These are phyloP conservation scores for Hemibagrus guttatus DNA, from an alignment of 2,797 vertebrate genomes.

Conservation along the genomic window DNA sequence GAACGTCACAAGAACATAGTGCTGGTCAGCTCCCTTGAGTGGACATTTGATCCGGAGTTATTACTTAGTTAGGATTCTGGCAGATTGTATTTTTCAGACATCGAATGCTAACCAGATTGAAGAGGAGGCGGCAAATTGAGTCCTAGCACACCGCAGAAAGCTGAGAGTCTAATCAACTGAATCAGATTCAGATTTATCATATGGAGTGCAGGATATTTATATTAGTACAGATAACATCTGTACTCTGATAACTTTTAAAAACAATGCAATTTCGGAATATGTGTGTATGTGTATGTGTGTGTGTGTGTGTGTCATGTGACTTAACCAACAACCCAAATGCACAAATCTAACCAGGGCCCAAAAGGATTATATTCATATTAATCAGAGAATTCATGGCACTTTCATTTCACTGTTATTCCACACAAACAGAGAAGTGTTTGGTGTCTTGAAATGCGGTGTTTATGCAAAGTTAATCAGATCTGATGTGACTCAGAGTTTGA, in stretches of 20 bases:
- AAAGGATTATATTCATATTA: slow-evolving; percentile 23
- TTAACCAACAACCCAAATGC: not conserved
- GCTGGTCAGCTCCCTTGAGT: slow-evolving; percentile 38
- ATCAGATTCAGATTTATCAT: slow-evolving; percentile 6
- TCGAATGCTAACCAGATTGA: slow-evolving; percentile 47
- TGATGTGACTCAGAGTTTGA: slow-evolving; percentile 54
- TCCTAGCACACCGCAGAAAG: slow-evolving; percentile 23
- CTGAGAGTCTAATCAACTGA: not conserved
- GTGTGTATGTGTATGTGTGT: too few relatives aligned
- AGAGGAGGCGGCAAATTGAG: slow-evolving; percentile 44
- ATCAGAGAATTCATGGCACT: not conserved
- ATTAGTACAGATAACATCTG: not conserved
- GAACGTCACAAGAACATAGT: slow-evolving; percentile 34
- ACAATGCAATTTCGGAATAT: not conserved
- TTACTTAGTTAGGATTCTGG: slow-evolving; percentile 35
- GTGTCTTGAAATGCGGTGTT: slow-evolving; percentile 40
- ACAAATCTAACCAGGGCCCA: not conserved
- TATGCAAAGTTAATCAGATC: slow-evolving; percentile 53
- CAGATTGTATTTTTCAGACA: slow-evolving; percentile 33
- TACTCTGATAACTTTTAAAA: not conserved
- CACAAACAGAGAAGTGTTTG: slow-evolving; percentile 26
- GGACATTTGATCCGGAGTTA: slow-evolving; percentile 37
- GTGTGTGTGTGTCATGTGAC: not conserved
- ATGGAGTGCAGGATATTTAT: not conserved
- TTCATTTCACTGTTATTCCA: slow-evolving; percentile 27